Base-by-base conservation (phyloP, 1,140 invertebrate genomes). In the Doryteuthis pealeii region DNA sequence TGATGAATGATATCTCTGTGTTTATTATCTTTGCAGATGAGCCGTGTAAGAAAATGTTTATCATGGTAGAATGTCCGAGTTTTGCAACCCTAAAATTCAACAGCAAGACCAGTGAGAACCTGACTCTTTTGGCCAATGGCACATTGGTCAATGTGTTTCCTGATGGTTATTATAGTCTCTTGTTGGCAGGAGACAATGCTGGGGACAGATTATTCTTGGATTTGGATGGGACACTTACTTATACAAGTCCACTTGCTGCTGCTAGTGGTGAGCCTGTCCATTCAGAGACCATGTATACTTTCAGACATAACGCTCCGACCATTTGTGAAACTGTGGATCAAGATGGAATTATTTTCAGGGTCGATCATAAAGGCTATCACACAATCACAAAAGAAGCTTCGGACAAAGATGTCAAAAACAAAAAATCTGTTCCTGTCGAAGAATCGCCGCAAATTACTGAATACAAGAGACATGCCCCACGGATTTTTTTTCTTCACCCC, bases 61-160 rank as follows among this genome's bases (percentile, higher is more conserved):
- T 28, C 54, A 62, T 62, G 76, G 84, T 88, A 10, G 87, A 88
- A 77, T 88, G 87, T 78, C 86, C 86, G 31, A 85, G 84, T 14
- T 88, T 81, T 80, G 86, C 87, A 14, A 87, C 87, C 10, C 83
- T 87, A 2, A 84, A 87, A 77, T 88, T 87, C 77, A 87, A 88
- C 74, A 79, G 78, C 71, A 71, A 78, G 3, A 84, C 84, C 18
- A 82, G 83, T 74, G 83, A 87, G 66, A 87, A 85, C 71, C 77
- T 84, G 31, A 85, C 84, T 28, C 81, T 85, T 28, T 85, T 88
- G 81, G 87, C 84, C 31, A 82, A 77, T 78, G 85, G 85, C 12
- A 84, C 85, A 14, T 80, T 81, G 22, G 80, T 87, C 28, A 82
- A 85, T 62, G 84, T 85, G 14, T 83, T 84, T 71, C 82, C 83